Conservation (phyloP, 2,113 vertebrate species). For the Pedionomus torquatus region DNA sequence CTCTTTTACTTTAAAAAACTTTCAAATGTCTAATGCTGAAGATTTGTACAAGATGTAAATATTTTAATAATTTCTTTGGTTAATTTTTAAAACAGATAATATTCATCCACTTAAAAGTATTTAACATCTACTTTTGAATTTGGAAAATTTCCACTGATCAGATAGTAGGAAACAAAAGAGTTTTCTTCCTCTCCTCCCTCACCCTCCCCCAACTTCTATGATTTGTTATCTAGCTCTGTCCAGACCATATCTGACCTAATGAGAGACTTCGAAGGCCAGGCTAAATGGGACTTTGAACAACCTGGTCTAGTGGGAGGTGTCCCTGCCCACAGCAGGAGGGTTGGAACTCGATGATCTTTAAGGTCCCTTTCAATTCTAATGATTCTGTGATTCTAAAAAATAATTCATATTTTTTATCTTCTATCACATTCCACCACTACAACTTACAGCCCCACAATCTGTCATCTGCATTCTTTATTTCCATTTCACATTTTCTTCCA, state of each 20-base stretch:
- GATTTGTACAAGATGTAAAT: neutral
- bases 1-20: neutral
- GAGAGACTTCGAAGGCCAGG: neutral
- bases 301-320: too few species aligned
- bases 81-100: neutral
- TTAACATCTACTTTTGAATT: neutral
- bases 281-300: too few species aligned
- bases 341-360: too few species aligned
- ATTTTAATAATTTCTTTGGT: neutral
- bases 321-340: too few species aligned
- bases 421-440: neutral
- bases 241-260: neutral
- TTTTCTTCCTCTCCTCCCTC: too few species aligned
- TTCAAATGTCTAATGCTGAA: neutral
- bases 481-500: neutral
- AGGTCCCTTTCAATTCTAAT: too few species aligned
- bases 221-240: neutral
- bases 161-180: neutral
- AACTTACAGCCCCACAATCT: neutral
- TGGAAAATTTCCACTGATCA: neutral
- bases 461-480: neutral
- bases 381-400: neutral
- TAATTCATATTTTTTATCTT: neutral
- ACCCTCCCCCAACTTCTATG: too few species aligned
- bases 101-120: neutral